Percentiles rank a stretch among this genome's conserved stretches.
These are phyloP conservation scores for Ophion obscuratus DNA, from an alignment of 2,888 invertebrate species.

Conservation along the genomic window DNA sequence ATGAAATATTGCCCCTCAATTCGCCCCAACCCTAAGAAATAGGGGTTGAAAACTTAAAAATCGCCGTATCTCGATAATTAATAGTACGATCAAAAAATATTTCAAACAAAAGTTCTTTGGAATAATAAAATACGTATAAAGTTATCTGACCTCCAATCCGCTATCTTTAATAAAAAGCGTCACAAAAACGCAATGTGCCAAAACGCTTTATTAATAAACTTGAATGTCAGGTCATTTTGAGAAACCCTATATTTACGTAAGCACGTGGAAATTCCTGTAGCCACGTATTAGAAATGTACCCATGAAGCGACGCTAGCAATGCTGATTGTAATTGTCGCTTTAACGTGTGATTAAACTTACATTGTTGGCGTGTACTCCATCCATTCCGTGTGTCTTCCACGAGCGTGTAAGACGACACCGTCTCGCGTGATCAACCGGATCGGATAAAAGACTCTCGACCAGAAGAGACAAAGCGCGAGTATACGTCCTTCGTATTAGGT, in stretches of 20 bases:
- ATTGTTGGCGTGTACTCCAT: constrained; percentile 30
- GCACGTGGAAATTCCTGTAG: neutral
- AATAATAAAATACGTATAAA: too few species aligned
- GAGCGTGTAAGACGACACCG: constrained; percentile 51
- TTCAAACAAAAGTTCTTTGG: too few species aligned
- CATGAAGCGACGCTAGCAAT: constrained; percentile 29
- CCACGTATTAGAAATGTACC: neutral
- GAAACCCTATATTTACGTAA: neutral
- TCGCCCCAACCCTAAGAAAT: too few species aligned
- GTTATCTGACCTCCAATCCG: too few species aligned
- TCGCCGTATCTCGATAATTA: too few species aligned
- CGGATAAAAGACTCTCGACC: constrained; percentile 18
- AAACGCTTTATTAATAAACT: too few species aligned
- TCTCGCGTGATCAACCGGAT: constrained; percentile 57
- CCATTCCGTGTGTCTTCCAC: constrained; percentile 35
- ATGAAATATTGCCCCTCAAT: too few species aligned
- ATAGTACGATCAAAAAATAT: too few species aligned
- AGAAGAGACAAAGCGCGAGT: constrained; percentile 42
- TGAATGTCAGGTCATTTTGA: too few species aligned
- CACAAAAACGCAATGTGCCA: too few species aligned
- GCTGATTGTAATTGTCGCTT: constrained; percentile 76
- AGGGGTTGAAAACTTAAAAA: too few species aligned
- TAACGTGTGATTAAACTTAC: constrained; percentile 67
- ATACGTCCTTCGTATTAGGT: constrained; percentile 30
- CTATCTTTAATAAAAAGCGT: too few species aligned